phyloP scores from a whole-genome alignment of 2,113 vertebrate species.

The Barnardius zonarius region DNA sequence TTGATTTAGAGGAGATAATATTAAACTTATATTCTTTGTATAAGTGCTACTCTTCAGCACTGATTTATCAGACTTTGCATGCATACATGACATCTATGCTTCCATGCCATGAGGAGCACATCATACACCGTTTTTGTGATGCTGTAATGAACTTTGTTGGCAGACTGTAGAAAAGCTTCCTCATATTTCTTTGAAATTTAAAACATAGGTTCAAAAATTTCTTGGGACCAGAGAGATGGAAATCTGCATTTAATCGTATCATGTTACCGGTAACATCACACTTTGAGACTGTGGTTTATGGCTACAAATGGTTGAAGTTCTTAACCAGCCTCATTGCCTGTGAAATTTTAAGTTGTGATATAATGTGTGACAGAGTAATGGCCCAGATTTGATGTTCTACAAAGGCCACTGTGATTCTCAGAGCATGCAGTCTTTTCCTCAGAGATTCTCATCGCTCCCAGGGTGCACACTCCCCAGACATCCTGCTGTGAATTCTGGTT shows the following conservation, averaged over 20 bases:
- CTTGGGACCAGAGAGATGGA: neutral
- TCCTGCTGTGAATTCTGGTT: neutral
- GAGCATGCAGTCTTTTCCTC: neutral
- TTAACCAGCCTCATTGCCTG: neutral
- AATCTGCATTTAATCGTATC: neutral
- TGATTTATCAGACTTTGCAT: neutral
- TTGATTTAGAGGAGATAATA: neutral
- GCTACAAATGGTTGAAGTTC: neutral
- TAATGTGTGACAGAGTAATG: neutral
- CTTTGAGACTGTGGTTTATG: neutral
- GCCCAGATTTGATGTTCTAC: neutral
- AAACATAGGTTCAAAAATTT: neutral
- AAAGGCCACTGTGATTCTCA: neutral
- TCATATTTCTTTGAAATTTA: neutral
- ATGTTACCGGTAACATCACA: neutral
- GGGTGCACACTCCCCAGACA: neutral
- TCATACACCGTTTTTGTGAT: neutral
- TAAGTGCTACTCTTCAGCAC: neutral
- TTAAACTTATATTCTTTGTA: neutral
- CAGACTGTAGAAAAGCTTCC: neutral
- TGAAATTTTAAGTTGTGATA: neutral
- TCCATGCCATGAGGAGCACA: neutral
- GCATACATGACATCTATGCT: neutral
- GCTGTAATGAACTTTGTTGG: neutral
- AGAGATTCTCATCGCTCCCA: neutral